phyloP scores from a whole-genome alignment of 2,113 vertebrate genomes.

The Sylvietta virens region DNA sequence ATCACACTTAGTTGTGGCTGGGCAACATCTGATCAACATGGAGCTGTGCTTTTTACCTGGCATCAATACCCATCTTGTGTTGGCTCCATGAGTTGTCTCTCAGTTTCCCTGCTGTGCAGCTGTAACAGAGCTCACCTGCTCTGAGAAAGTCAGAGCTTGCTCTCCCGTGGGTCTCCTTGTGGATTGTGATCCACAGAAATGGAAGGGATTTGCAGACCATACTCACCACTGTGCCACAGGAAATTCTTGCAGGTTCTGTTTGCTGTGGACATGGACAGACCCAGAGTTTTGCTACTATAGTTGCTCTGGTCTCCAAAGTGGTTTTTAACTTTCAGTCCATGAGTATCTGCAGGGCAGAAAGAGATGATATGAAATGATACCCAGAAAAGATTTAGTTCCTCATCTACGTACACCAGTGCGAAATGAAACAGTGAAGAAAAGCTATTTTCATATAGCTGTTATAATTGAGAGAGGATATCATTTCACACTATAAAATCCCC shows the following conservation, averaged over 20 bases:
- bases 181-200: background rate
- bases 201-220: background rate
- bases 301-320: background rate
- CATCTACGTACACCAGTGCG: background rate
- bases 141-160: background rate
- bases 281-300: background rate
- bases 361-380: background rate
- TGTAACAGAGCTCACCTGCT: background rate
- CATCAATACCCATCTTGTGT: background rate
- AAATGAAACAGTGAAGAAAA: background rate
- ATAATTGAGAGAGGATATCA: background rate
- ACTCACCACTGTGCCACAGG: fast-evolving
- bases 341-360: background rate
- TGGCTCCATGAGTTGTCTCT: background rate
- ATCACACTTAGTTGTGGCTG: background rate
- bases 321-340: background rate
- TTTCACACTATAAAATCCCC: background rate
- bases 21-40: background rate
- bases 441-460: background rate
- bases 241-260: background rate
- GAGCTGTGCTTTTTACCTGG: background rate
- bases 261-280: background rate
- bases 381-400: background rate
- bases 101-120: background rate
- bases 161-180: fast-evolving